These are phyloP conservation scores for Nemotelus pantherinus DNA, from an alignment of 2,888 invertebrate species.

Conservation along the genomic window DNA sequence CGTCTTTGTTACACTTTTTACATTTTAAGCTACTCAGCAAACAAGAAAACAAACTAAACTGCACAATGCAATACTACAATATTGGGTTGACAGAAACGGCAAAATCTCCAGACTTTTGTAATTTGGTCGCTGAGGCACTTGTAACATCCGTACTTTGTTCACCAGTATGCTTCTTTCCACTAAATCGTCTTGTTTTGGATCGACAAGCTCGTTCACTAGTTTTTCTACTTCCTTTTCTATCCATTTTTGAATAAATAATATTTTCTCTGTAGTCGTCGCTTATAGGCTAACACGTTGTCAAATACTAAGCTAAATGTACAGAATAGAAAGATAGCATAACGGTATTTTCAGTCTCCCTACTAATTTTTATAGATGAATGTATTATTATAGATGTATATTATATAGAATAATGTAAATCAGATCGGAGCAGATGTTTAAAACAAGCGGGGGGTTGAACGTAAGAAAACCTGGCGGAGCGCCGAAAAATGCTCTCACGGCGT, in stretches of 20 bases:
- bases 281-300: neutral
- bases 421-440: neutral
- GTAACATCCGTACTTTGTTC: neutral
- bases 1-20: neutral
- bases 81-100: neutral
- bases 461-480: neutral
- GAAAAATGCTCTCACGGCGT: neutral
- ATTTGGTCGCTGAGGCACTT: neutral
- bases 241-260: neutral
- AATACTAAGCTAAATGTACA: neutral
- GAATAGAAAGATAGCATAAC: neutral
- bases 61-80: neutral
- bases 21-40: neutral
- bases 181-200: neutral
- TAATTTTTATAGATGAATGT: neutral
- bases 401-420: neutral
- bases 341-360: neutral
- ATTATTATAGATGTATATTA: neutral
- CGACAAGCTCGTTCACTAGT: neutral
- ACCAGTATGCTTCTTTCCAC: neutral
- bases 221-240: neutral
- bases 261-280: neutral
- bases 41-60: neutral
- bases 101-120: neutral
- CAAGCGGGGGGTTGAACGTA: neutral